Base-by-base conservation (phyloP, 2,888 invertebrate species). In the Actias luna region DNA sequence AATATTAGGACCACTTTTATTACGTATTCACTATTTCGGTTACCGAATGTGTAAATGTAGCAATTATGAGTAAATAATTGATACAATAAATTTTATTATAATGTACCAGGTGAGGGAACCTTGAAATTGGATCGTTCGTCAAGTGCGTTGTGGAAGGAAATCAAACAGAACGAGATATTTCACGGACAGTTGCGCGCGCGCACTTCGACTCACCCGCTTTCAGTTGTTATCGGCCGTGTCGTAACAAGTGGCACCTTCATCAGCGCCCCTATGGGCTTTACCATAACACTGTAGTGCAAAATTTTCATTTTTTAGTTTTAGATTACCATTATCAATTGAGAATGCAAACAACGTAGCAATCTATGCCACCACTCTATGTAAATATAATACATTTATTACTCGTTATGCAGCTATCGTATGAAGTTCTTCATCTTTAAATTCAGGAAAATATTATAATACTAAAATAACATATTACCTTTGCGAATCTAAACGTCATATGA, bases 101-200 rank as follows among this genome's bases (percentile, higher is more conserved):
- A 29, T 29, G 29, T n/a, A 55, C n/a, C 10, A n/a, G 18, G 42
- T 58, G 35, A 60, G 31, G 63, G 62, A 66, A 64, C 64, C 68
- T 69, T 64, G 66, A 63, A 62, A 46, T n/a, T n/a, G 31, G 58
- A 55, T 60, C 57, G 50, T 42, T 42, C 31, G 58, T 31, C 58
- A 61, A 70, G 59, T 58, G 64, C 65, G 60, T 36, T 50, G 50
- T 55, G 29, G 55, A 55, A 55, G 69, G 70, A 74, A 72, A 69
- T 69, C 67, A 66, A 64, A 67, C 61, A 65, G 65, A 68, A 64
- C 68, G 64, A 39, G 60, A 35, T 55, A 71, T 71, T 74, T 71
- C 73, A 75, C 68, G 71, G 71, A 63, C 61, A 68, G 69, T 59
- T 73, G 78, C 68, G 74, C 72, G 60, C 64, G 69, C 71, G 72